Evolutionary conservation across 2,888 invertebrate species (phyloP), one percentile per base, ranked within the genome.

Genomic region (Ormyrus labotus): DNA sequence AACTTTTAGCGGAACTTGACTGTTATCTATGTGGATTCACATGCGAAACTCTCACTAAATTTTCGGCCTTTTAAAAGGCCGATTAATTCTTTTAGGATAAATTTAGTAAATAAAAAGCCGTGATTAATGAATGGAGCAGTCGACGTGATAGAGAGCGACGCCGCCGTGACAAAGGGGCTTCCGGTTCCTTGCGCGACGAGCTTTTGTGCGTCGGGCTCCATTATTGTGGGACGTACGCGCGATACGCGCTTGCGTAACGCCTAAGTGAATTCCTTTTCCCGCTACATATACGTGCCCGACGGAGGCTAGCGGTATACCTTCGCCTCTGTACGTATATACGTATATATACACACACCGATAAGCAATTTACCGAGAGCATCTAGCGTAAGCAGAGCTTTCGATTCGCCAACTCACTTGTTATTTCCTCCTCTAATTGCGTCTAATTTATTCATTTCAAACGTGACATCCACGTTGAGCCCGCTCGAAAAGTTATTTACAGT

Each of bases 21-120:
- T 2, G 78, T 78, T 81, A 81, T 81, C 78, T 81, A 81, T 81
- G 67, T 65, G 78, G 67, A 61, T 69, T 76, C 63, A 51, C 47
- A 64, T 19, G 19, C 13, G 48, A 7, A 45, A 55, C 0, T 67
- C 8, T 53, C 19, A 19, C 10, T 67, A 67, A 51, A 50, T 50
- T 8, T n/a, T 34, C 34, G 34, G n/a, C 11, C 9, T 13, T 13
- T 13, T 6, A 47, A 11, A 57, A 48, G 53, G 0, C 9, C n/a
- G 76, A 75, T 75, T 47, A 57, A 48, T 13, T 34, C 4, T 34
- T 34, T 34, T 34, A 34, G 3, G 34, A 34, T 34, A 34, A 34
- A 34, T 34, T 34, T 2, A 34, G 34, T 4, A 34, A 34, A 34
- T 34, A 34, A 34, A 4, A 34, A 34, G 34, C 3, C 34, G 64